Percentiles rank a stretch among this genome's conserved stretches.
phyloP scores from a whole-genome alignment of 2,113 vertebrate genomes.

The Ascaphus truei region DNA sequence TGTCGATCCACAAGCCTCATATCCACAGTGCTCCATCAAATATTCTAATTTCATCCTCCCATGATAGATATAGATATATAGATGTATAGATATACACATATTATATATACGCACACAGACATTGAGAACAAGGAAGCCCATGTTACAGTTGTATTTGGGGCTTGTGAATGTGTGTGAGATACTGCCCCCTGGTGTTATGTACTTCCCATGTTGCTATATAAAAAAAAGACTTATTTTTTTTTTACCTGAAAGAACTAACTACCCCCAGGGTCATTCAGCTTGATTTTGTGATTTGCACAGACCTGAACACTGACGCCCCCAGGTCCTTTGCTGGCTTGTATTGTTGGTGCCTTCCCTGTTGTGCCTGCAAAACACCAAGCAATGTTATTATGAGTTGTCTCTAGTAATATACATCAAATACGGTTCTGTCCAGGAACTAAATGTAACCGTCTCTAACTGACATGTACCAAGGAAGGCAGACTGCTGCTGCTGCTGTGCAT shows the following conservation, averaged over 20 bases:
- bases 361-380: constrained; percentile 69
- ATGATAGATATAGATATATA: too few relatives aligned
- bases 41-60: too few relatives aligned
- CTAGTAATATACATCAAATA: constrained; percentile 65
- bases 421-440: constrained; percentile 65
- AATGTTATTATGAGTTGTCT: constrained; percentile 68
- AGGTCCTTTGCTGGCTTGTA: constrained; percentile 70
- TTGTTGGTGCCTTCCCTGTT: constrained; percentile 68
- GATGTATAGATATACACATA: too few relatives aligned
- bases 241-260: constrained; percentile 80
- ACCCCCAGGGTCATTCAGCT: constrained; percentile 78
- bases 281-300: constrained; percentile 83
- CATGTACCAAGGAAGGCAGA: constrained; percentile 50
- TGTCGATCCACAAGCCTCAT: too few relatives aligned
- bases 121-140: too few relatives aligned
- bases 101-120: too few relatives aligned
- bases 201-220: constrained; percentile 21
- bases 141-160: background rate
- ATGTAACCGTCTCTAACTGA: constrained; percentile 58
- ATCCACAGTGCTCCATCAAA: too few relatives aligned
- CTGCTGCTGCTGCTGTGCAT: constrained; percentile 38
- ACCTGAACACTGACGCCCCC: constrained; percentile 69
- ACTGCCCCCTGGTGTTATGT: constrained; percentile 81
- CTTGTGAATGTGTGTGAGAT: constrained; percentile 66
- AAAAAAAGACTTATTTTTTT: constrained; percentile 30